Evolutionary conservation across 1,140 invertebrate genomes (phyloP).

Genomic region (Sarcophaga peregrina): DNA sequence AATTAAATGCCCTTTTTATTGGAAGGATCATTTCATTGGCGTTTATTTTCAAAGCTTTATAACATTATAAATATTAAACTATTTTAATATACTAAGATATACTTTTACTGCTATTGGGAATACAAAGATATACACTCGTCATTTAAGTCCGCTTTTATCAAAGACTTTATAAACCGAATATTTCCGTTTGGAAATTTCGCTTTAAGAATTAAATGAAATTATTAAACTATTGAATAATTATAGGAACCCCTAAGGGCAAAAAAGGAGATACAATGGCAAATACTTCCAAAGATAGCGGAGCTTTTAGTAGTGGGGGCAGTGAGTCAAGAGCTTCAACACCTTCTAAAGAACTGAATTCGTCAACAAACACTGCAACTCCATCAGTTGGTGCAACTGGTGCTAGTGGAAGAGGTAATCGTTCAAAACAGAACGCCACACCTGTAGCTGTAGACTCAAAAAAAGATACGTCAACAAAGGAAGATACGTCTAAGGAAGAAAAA

Average conservation of each 20-base stretch:
- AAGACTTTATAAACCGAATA: no score
- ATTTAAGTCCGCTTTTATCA: no score
- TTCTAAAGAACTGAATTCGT: conserved; percentile 60
- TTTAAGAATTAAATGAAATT: no score
- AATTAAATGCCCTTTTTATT: no score
- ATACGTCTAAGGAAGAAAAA: conserved; percentile 36
- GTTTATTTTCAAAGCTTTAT: no score
- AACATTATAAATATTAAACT: no score
- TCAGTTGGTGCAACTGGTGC: conserved; percentile 44
- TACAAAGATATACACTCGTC: no score
- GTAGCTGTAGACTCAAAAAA: conserved; percentile 47
- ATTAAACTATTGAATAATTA: no score
- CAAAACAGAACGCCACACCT: conserved; percentile 41
- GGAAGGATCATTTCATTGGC: no score
- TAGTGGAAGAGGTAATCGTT: conserved; percentile 39
- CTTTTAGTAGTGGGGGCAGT: conserved; percentile 50
- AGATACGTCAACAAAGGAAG: conserved; percentile 29
- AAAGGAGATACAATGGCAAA: conserved; percentile 37
- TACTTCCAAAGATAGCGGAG: conserved; percentile 41
- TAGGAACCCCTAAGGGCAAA: conserved; percentile 49
- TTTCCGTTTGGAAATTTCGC: no score
- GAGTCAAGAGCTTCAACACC: conserved; percentile 77
- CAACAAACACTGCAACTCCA: conserved; percentile 40
- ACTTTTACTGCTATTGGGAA: no score
- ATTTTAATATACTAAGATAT: no score